Base-by-base conservation (phyloP, 2,113 vertebrate species). In the Bagarius yarrelli region DNA sequence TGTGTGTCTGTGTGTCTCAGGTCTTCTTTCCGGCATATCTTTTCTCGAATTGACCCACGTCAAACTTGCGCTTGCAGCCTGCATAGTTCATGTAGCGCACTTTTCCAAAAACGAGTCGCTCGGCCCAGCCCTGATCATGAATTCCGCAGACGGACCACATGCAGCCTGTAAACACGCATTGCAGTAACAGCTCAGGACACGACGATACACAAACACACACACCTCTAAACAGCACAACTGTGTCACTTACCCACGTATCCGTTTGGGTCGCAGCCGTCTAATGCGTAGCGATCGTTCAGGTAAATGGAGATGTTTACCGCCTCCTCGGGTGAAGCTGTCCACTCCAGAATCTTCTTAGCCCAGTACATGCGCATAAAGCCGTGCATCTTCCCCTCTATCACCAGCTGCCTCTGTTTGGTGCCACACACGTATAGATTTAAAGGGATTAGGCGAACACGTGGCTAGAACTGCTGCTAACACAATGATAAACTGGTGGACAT, bases 341-440 rank as follows among this genome's bases (percentile, higher is more conserved):
- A 97, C 90, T 97, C 96, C 84, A 96, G 89, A 74, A 97, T 96
- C 89, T 97, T 97, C 86, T 97, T 97, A 83, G 96, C 96, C 96
- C 96, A 97, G 87, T 97, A 96, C 96, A 97, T 97, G 61, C 95
- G 89, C 76, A 97, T 47, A 88, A 94, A 97, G 6, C 95, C 95
- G 0, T 97, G 95, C 93, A 96, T 95, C 91, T 96, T 97, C 61
- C 95, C 96, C 80, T 97, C 95, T 12, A 0, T 84, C 18, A 95
- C 86, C 93, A 96, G 91, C 81, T 97, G 95, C 61, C 91, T 85
- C 95, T 95, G 79, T 60, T 6, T 47, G 23, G 53, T 4, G 63
- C 44, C 21, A 57, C 53, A 59, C 32, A 36, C 44, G 34, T 13
- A 56, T 30, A 32, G 36, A 36, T 23, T 47, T 47, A 8, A 6